Conservation (phyloP, 1,140 invertebrate genomes). For the Drosophila orosa region DNA sequence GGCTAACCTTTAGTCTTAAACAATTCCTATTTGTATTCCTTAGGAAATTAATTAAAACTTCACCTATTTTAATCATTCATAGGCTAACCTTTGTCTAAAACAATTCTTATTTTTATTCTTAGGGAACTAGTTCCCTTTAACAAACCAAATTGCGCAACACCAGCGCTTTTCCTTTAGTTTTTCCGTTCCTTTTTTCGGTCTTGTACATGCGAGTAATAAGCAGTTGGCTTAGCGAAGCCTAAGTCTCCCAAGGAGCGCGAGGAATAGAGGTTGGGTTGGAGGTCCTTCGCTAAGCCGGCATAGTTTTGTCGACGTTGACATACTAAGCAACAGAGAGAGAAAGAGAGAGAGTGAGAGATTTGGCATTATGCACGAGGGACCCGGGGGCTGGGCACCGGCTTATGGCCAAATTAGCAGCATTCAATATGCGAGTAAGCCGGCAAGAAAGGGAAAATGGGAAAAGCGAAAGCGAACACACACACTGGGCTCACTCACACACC, state of each 20-base stretch:
- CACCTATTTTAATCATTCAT: background rate
- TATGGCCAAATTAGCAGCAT: constrained; percentile 78
- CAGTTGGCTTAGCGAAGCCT: constrained; percentile 64
- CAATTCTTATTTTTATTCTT: constrained; percentile 27
- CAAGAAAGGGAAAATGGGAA: constrained; percentile 12
- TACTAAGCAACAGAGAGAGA: background rate
- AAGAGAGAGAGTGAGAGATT: constrained; percentile 39
- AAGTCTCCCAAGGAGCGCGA: constrained; percentile 8
- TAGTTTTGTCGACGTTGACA: constrained; percentile 65
- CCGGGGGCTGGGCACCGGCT: constrained; percentile 45
- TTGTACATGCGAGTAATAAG: constrained; percentile 65
- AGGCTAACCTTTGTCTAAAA: no score
- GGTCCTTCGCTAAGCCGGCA: constrained; percentile 16
- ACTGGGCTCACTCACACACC: constrained; percentile 46
- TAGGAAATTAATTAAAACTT: background rate
- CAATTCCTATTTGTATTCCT: no score
- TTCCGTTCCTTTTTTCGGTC: constrained; percentile 30
- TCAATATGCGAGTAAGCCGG: constrained; percentile 66
- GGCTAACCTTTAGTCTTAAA: no score
- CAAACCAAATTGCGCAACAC: constrained; percentile 20
- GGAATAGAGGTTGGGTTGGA: constrained; percentile 12
- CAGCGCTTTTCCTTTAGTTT: constrained; percentile 13
- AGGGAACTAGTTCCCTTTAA: constrained; percentile 30
- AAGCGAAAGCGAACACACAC: constrained; percentile 10
- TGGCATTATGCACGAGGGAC: constrained; percentile 55